Evolutionary conservation across 2,888 invertebrate genomes (phyloP), one percentile per base, ranked within the genome.

Genomic region (Eubasilissa splendida): DNA sequence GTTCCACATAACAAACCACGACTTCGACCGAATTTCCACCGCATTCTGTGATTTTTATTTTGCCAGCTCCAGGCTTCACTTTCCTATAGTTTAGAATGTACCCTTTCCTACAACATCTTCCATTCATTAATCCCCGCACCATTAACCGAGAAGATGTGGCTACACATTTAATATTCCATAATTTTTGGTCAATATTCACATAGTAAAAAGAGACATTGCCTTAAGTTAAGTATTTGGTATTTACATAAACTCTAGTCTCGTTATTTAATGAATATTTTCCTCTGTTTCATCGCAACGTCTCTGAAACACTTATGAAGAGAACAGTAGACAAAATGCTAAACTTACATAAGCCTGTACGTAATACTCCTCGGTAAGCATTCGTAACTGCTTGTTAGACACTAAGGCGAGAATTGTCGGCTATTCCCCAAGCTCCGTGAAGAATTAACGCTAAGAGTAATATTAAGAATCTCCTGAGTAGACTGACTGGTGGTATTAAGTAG

Each of bases 291-390:
- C 50, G 68, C 50, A 50, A 68, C 50, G 42, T 10, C 50, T 71
- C 11, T 53, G 71, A 71, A 71, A 54, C 71, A 71, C 31, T 54
- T 71, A 33, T 53, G 54, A 14, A 54, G 58, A 4, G 58, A 11
- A 9, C 12, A 14, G 71, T 53, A 71, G 71, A 71, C 53, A 54
- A 54, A 71, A 71, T 54, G 71, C 71, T 71, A 71, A 71, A 71
- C 54, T 71, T 71, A 71, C 71, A 53, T 71, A 71, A 71, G 71
- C 71, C 54, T 71, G 71, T 71, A 68, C 68, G 22, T 71, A 71
- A 71, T 71, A 71, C 70, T 22, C 54, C 70, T 31, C 54, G n/a
- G n/a, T 12, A 68, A 68, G 68, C 68, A 50, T 33, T 68, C 50
- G 70, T 54, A 71, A 71, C 71, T 42, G 42, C 42, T 54, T 71